Evolutionary conservation across 1,140 invertebrate genomes (phyloP).

Genomic region (Ephestia elutella): DNA sequence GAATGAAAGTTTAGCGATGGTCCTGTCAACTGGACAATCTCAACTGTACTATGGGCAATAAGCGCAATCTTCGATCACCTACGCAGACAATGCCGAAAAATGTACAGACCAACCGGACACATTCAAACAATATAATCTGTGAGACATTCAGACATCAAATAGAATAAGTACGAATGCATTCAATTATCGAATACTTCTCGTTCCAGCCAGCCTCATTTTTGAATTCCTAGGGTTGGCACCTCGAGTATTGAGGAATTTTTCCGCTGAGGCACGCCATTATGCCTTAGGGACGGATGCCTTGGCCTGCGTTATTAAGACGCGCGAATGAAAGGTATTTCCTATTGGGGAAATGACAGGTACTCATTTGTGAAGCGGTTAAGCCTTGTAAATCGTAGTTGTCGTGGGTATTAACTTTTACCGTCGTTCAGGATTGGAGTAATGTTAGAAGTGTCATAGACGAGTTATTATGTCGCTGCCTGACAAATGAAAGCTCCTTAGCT

Average conservation of each 20-base stretch:
- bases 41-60: no score
- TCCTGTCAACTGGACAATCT: no score
- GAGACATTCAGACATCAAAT: no score
- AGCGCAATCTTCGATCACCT: no score
- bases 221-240: conserved; percentile 35
- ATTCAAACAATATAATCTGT: no score
- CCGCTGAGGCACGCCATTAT: conserved; percentile 54
- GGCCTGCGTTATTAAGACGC: conserved; percentile 31
- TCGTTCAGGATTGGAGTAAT: not conserved
- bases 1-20: no score
- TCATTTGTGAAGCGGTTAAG: conserved; percentile 13
- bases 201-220: conserved; percentile 25
- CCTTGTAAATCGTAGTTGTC: not conserved
- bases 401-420: not conserved
- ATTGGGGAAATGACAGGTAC: conserved; percentile 14
- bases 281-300: conserved; percentile 28
- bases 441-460: no score
- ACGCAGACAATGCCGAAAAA: no score
- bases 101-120: no score
- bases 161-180: not conserved
- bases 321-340: conserved; percentile 29
- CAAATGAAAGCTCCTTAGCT: no score
- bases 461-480: no score
- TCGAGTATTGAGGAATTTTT: conserved; percentile 46
- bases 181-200: not conserved